Evolutionary conservation across 2,888 invertebrate species (phyloP), one percentile per base, ranked within the genome.

Genomic region (Drosophila fulvimacula): DNA sequence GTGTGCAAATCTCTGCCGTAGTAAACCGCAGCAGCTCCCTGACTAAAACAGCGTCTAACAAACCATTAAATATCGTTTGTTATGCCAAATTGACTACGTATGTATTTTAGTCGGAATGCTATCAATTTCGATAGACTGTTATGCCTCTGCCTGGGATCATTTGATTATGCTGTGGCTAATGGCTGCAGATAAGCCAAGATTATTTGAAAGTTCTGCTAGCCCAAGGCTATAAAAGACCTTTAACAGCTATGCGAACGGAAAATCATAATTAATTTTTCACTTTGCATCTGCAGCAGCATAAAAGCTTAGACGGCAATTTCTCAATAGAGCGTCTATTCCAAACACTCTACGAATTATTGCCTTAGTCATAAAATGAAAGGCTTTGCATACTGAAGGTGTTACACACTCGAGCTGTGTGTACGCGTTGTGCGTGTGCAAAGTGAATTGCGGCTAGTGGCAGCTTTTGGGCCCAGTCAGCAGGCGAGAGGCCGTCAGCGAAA

Each of bases 21-120:
- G 51, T 53, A 34, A 60, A 48, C 39, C 27, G 6, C 56, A 41
- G 21, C 70, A 36, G 70, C 64, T 64, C 51, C 49, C 49, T 52
- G 44, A 30, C 61, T 21, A 42, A 41, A 48, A 6, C 46, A 30
- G 60, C 63, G 61, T 19, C 61, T 65, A 62, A 46, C 24, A 38
- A 44, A 44, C 59, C 65, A 70, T 74, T 69, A 62, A 74, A 70
- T 48, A 48, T 51, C 65, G 70, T 75, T 75, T 66, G 38, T 11
- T n/a, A 52, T 30, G 61, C 53, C 17, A 30, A 55, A 69, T 60
- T 60, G 24, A 41, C 27, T 42, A 19, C 52, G 52, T n/a, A 21
- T 52, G 21, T 36, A 24, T 36, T 24, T 21, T 11, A 6, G 52
- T 13, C 1, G 32, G 34, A 51, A 38, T 19, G 53, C 53, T 30